Evolutionary conservation across 2,797 vertebrate species (phyloP).

Genomic region (Microctenopoma lineatum): DNA sequence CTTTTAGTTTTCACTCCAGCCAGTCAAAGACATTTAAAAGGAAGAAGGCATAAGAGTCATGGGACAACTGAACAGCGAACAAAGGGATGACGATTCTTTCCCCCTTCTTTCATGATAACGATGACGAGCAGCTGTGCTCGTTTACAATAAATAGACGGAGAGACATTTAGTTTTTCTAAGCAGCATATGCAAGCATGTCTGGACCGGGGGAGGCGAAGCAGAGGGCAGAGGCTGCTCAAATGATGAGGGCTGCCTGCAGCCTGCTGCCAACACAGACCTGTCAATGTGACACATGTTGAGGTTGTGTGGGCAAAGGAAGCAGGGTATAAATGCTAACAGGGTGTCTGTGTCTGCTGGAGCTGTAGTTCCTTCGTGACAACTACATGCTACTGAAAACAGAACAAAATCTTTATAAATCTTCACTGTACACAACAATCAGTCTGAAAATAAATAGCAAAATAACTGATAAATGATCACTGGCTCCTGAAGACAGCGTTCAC

Average conservation of each 20-base stretch:
- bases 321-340: constrained; percentile 30
- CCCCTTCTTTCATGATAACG: neutral
- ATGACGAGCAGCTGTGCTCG: neutral
- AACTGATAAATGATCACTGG: neutral
- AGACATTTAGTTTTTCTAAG: constrained; percentile 19
- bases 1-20: constrained; percentile 14
- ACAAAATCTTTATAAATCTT: constrained; percentile 33
- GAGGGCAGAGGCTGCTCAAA: constrained; percentile 14
- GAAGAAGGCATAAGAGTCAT: constrained; percentile 1
- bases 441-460: constrained; percentile 54
- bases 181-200: constrained; percentile 11
- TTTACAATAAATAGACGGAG: constrained; percentile 7
- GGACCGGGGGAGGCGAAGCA: constrained; percentile 17
- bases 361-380: constrained; percentile 3
- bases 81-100: constrained; percentile 17
- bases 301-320: constrained; percentile 40
- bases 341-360: constrained; percentile 28
- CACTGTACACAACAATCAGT: constrained; percentile 13
- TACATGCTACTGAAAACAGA: neutral
- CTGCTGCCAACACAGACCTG: constrained; percentile 48
- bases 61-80: constrained; percentile 33
- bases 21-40: constrained; percentile 7
- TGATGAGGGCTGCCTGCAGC: constrained; percentile 30
- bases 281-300: constrained; percentile 57
- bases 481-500: constrained; percentile 8